Conservation (phyloP, 1,140 invertebrate species). For the Aethina tumida region DNA sequence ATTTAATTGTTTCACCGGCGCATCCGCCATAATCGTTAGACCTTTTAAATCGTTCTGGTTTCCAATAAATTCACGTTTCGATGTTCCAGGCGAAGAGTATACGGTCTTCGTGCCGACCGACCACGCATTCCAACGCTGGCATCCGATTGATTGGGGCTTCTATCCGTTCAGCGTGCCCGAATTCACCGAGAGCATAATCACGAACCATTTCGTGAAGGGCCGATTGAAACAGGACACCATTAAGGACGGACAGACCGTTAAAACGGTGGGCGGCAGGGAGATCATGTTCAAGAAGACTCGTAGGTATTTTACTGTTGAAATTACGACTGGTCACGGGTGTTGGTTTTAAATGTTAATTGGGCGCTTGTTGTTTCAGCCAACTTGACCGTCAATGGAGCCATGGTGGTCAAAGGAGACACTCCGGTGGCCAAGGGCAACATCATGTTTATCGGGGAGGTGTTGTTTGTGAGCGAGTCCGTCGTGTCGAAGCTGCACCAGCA, state of each 20-base stretch:
- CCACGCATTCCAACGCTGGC: constrained; percentile 54
- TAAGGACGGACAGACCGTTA: constrained; percentile 41
- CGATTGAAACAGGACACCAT: constrained; percentile 45
- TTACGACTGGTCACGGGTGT: background rate
- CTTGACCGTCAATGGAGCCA: constrained; percentile 45
- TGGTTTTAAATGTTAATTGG: constrained; percentile 2
- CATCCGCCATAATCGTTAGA: too few relatives aligned
- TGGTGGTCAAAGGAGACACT: constrained; percentile 47
- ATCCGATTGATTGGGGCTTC: constrained; percentile 60
- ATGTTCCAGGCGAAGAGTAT: constrained; percentile 43
- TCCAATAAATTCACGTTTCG: too few relatives aligned
- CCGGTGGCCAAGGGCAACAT: constrained; percentile 48
- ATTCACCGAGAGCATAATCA: constrained; percentile 49
- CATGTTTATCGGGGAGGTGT: constrained; percentile 48
- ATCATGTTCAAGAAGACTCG: constrained; percentile 44
- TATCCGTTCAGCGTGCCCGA: constrained; percentile 56
- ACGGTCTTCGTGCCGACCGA: constrained; percentile 53
- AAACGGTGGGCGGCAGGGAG: constrained; percentile 45
- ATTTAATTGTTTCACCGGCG: too few relatives aligned
- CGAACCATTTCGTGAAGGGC: constrained; percentile 51
- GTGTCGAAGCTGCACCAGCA: constrained; percentile 48
- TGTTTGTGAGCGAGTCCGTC: constrained; percentile 49
- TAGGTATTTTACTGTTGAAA: constrained; percentile 34
- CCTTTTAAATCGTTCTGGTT: too few relatives aligned
- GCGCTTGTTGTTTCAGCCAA: constrained; percentile 30